Base-by-base conservation (phyloP, 2,797 vertebrate species). In the Naso thynnoides region DNA sequence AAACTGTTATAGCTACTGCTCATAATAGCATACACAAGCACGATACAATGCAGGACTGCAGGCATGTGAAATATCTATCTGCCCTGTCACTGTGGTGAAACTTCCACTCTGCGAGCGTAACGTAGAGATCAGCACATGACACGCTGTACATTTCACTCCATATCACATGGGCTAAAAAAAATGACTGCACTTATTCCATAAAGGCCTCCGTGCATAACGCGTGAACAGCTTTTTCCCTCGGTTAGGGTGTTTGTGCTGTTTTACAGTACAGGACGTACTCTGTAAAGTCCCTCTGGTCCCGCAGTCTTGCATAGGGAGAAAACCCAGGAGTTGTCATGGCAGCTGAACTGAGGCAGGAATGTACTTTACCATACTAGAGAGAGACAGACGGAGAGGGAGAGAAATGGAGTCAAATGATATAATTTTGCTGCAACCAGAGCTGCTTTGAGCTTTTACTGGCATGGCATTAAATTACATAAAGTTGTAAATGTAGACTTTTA, bases 241-340 rank as follows among this genome's bases (percentile, higher is more conserved):
- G 61, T 18, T 53, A 41, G 47, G 16, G 52, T 72, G 50, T 53
- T 11, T 29, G 2, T 26, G 66, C 61, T 66, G 68, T 78, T 36
- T 47, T 47, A 70, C 62, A 61, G 72, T 76, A 73, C 47, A 75
- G 70, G 74, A 70, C 49, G 2, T 64, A 48, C 38, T 71, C 70
- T 48, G 45, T 65, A 50, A 77, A 70, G 52, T 79, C 74, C 72
- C 74, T 77, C 53, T 41, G 41, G 67, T 77, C 59, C 65, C 70
- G 52, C 64, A 47, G 27, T 81, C 62, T 62, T 56, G 70, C 70
- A 65, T 29, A 33, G 71, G 49, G 56, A 81, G 66, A 71, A 84
- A 89, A 68, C 74, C 76, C 63, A 75, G 67, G 78, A 87, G 90
- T 90, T 87, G 89, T 92, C 88, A 90, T 90, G 85, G 89, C 81